Evolutionary conservation across 92 coral and sea anemone genomes (phyloP), one percentile per base, ranked within the genome.

Genomic region (Heliopora coerulea): DNA sequence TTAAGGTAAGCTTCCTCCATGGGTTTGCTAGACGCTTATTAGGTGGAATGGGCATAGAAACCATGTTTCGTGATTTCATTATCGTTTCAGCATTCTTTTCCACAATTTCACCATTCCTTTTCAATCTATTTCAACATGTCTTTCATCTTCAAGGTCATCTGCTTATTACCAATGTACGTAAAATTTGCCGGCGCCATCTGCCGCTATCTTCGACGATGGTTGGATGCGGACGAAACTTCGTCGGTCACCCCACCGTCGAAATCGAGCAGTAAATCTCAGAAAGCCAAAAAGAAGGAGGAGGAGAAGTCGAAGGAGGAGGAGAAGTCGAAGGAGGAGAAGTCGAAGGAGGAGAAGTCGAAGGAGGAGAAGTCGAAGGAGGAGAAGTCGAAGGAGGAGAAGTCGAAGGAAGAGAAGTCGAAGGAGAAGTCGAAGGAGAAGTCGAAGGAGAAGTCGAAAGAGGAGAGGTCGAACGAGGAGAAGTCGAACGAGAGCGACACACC

Each of bases 141-240:
- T 37, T 37, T 4, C 11, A 11, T 37, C 11, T 37, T 37, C 42
- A 37, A 93, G 99, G 96, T 83, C n/a, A 68, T 88, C 31, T 88
- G 83, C 59, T 66, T 82, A 20, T 68, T 90, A 4, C 96, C 96
- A n/a, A 83, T 95, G 40, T 91, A 90, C 49, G 82, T 90, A 29
- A 90, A 86, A 67, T 95, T 95, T 56, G 99, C 91, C 26, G 99
- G 96, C 34, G 65, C 99, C 0, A 26, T 95, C 33, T 90, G 96
- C 62, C 88, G 96, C 48, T 95, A 95, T 78, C 85, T 95, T 15
- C 87, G 89, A 78, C 91, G 88, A 6, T 95, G 99, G 99, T 68
- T 95, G 20, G 96, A 95, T 33, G 83, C 95, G 19, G 92, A 80
- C 3, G 87, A 88, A 27, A 82, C 68, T 0, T 59, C 10, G n/a